Evolutionary conservation across 2,113 vertebrate species (phyloP).

Genomic region (Andinoacara biseriatus): DNA sequence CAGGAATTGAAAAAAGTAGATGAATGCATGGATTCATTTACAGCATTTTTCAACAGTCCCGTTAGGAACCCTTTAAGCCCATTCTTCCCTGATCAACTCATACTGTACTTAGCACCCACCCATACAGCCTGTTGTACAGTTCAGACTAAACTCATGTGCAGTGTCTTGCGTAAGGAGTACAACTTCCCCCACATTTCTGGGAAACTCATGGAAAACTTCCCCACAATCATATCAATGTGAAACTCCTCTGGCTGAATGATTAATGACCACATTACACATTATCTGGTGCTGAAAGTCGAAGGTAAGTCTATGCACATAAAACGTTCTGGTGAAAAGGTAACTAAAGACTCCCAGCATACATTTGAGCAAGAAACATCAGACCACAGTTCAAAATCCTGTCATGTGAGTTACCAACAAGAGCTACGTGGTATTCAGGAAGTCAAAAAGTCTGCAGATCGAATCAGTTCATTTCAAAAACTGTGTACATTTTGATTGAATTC

Average conservation of each 20-base stretch:
- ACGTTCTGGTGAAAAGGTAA: neutral
- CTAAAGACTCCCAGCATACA: neutral
- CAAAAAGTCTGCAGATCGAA: rapidly evolving
- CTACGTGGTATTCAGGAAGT: neutral
- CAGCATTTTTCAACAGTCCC: neutral
- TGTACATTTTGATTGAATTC: neutral
- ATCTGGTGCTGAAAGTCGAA: too few relatives aligned
- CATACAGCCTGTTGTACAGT: neutral
- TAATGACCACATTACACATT: neutral
- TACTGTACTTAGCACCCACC: neutral
- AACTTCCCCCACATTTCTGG: constrained; percentile 45
- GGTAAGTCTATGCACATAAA: neutral
- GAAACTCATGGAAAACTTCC: constrained; percentile 40
- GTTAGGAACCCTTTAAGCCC: neutral
- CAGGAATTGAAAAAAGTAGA: neutral
- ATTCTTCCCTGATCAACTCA: neutral
- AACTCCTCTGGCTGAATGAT: neutral
- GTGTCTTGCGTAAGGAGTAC: constrained; percentile 12
- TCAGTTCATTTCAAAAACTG: neutral
- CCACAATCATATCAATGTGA: neutral
- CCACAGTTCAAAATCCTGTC: neutral
- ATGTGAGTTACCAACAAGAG: neutral
- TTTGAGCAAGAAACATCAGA: neutral
- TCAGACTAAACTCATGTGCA: neutral
- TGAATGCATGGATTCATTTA: neutral